phyloP scores from a whole-genome alignment of 2,113 vertebrate species.

The Seriola aureovittata region DNA sequence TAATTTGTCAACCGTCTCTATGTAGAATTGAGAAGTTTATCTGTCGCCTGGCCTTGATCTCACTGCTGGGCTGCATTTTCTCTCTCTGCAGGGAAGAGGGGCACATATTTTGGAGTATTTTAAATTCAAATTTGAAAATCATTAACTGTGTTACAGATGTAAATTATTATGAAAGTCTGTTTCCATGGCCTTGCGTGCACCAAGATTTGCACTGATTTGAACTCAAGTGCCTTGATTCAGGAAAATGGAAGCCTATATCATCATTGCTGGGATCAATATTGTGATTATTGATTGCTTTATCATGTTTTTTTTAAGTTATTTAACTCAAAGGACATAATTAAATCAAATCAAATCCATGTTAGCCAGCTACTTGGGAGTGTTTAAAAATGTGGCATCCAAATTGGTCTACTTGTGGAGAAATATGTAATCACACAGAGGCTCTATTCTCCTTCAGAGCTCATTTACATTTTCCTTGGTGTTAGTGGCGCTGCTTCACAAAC shows the following conservation, averaged over 20 bases:
- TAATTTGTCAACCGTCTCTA: too few species aligned
- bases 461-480: constrained; percentile 75
- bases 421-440: constrained; percentile 63
- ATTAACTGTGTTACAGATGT: background rate
- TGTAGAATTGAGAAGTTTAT: too few species aligned
- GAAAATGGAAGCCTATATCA: background rate
- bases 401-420: constrained; percentile 57
- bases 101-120: too few species aligned
- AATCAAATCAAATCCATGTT: constrained; percentile 6
- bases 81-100: too few species aligned
- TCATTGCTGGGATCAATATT: background rate
- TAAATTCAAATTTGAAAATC: too few species aligned
- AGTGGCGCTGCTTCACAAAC: constrained; percentile 67
- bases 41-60: too few species aligned
- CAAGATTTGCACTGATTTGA: background rate
- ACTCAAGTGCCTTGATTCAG: background rate
- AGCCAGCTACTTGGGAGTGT: constrained; percentile 43
- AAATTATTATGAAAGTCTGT: background rate
- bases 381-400: constrained; percentile 56
- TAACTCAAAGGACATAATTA: background rate
- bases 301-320: too few species aligned
- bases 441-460: constrained; percentile 65
- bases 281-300: background rate
- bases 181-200: background rate
- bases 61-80: too few species aligned